phyloP scores from a whole-genome alignment of 2,113 vertebrate species.

The Lipotes vexillifer region DNA sequence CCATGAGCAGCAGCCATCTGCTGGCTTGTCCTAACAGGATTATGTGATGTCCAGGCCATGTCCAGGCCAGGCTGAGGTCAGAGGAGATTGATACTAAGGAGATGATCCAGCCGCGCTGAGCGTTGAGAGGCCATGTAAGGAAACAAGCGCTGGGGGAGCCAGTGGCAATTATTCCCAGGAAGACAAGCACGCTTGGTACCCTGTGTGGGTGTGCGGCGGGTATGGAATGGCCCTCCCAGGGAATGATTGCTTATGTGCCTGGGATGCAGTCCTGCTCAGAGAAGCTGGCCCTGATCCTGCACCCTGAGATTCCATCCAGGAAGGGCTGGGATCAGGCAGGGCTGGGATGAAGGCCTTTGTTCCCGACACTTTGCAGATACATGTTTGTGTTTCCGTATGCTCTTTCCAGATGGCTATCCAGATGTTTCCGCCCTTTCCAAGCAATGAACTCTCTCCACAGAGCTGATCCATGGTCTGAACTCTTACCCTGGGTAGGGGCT shows the following conservation, averaged over 20 bases:
- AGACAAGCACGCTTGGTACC: background rate
- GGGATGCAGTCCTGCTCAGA: background rate
- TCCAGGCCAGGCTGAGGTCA: conserved; percentile 78
- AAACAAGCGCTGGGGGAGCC: background rate
- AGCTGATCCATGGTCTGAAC: background rate
- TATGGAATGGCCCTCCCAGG: rapidly evolving
- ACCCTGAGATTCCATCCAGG: background rate
- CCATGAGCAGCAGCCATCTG: background rate
- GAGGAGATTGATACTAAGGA: conserved; percentile 88
- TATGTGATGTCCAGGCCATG: conserved; percentile 78
- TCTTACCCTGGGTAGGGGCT: background rate
- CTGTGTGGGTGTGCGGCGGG: background rate
- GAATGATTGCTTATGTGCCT: background rate
- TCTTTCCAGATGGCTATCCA: background rate
- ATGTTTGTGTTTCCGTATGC: background rate
- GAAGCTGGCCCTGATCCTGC: background rate
- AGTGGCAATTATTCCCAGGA: background rate
- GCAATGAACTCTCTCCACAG: background rate
- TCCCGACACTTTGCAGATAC: background rate
- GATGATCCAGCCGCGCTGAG: conserved; percentile 76
- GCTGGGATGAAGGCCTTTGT: background rate
- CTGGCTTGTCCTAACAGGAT: conserved; percentile 85
- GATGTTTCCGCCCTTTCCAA: conserved; percentile 70
- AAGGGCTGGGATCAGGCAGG: background rate
- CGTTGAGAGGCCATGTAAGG: background rate